These are phyloP conservation scores for Sus scrofa DNA, from an alignment of 2,113 vertebrate genomes.

Conservation along the genomic window T2T-Sscrofa CM000813.6:63141001-63141500, in stretches of 20 bases:
- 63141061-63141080: constrained; percentile 66
- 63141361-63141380: constrained; percentile 60
- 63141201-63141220: not conserved
- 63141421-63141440: constrained; percentile 75
- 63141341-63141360: constrained; percentile 64
- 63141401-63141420: constrained; percentile 36
- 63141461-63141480: constrained; percentile 76
- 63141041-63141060: constrained; percentile 65
- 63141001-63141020: constrained; percentile 69
- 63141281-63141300: constrained; percentile 55
- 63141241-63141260: constrained; percentile 61
- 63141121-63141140: not conserved
- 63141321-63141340: constrained; percentile 67
- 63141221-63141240: not conserved
- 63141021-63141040: constrained; percentile 67
- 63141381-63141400: constrained; percentile 56
- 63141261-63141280: constrained; percentile 72
- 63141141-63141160: constrained; percentile 32
- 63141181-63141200: constrained; percentile 52
- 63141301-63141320: constrained; percentile 62
- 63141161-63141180: constrained; percentile 57
- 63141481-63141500: constrained; percentile 60
- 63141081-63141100: constrained; percentile 42
- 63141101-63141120: constrained; percentile 55
- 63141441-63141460: constrained; percentile 69